Evolutionary conservation across 2,113 vertebrate genomes (phyloP).

Genomic region (Corynorhinus townsendii): DNA sequence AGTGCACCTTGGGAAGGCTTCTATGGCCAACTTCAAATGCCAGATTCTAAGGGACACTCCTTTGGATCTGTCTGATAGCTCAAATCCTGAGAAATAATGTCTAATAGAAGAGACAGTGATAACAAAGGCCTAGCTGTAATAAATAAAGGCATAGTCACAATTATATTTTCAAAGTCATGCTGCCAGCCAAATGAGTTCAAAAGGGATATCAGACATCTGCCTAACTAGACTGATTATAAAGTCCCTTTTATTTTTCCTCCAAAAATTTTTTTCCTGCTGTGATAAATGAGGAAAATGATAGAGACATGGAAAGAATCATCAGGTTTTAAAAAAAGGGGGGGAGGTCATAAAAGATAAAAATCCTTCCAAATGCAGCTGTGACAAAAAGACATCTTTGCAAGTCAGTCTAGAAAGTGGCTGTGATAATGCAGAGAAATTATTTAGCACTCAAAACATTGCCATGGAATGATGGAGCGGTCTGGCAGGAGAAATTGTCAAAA

Average conservation of each 20-base stretch:
- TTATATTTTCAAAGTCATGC: slow-evolving; percentile 1
- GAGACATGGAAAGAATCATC: slow-evolving; percentile 7
- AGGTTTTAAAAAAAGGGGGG: slow-evolving; percentile 8
- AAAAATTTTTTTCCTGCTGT: neutral
- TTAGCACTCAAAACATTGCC: slow-evolving; percentile 65
- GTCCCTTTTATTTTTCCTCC: slow-evolving; percentile 27
- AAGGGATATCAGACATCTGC: slow-evolving; percentile 26
- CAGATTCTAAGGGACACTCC: neutral
- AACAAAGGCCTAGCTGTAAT: neutral
- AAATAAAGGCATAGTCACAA: neutral
- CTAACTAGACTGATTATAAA: neutral
- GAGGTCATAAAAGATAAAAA: neutral
- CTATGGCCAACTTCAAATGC: neutral
- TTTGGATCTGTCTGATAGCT: neutral
- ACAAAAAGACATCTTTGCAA: slow-evolving; percentile 52
- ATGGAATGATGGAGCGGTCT: slow-evolving; percentile 64
- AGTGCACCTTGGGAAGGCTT: neutral
- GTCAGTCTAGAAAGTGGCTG: slow-evolving; percentile 53
- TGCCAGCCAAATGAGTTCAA: slow-evolving; percentile 20
- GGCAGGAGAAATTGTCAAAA: slow-evolving; percentile 70
- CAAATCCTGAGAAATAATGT: neutral
- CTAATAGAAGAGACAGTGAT: neutral
- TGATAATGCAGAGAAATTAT: slow-evolving; percentile 71
- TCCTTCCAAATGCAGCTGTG: slow-evolving; percentile 30
- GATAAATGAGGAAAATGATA: slow-evolving; percentile 21